phyloP scores from a whole-genome alignment of 1,140 invertebrate species.

The Leptinotarsa defecta region DNA sequence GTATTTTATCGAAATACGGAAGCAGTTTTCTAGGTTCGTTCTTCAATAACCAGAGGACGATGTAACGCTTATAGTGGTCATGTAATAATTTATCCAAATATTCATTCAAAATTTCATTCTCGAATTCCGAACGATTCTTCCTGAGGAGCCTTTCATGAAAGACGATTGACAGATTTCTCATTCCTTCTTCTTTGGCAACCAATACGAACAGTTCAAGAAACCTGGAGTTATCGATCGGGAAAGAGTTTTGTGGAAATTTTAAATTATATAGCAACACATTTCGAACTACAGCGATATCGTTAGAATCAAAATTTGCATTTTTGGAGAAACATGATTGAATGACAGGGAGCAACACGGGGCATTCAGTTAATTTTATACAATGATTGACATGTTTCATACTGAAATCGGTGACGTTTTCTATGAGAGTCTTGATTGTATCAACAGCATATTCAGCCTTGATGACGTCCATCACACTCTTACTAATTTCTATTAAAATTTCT shows the following conservation, averaged over 20 bases:
- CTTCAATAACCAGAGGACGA: conserved; percentile 23
- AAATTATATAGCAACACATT: conserved; percentile 20
- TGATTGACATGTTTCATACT: not conserved
- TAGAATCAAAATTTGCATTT: not conserved
- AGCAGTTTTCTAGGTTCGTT: conserved; percentile 18
- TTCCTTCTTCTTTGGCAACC: not conserved
- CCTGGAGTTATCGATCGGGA: not conserved
- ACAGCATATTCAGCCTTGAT: not conserved
- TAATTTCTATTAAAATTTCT: conserved; percentile 15
- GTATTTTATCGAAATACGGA: conserved; percentile 15
- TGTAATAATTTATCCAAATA: conserved; percentile 17
- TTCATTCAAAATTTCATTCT: conserved; percentile 7
- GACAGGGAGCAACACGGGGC: not conserved
- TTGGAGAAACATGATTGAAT: not conserved
- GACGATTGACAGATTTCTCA: too few relatives aligned
- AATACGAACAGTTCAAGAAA: not conserved
- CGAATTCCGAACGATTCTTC: conserved; percentile 5
- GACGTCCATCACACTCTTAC: not conserved
- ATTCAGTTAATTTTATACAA: conserved; percentile 17
- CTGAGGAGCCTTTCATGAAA: not conserved
- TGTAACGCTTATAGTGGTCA: not conserved
- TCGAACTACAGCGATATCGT: not conserved
- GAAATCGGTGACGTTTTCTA: conserved; percentile 4
- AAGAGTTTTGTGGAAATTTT: conserved; percentile 7
- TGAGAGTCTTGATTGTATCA: not conserved